phyloP scores from a whole-genome alignment of 30 jellyfish, hydroid and myxozoan species.

The Aurelia aurita region DNA sequence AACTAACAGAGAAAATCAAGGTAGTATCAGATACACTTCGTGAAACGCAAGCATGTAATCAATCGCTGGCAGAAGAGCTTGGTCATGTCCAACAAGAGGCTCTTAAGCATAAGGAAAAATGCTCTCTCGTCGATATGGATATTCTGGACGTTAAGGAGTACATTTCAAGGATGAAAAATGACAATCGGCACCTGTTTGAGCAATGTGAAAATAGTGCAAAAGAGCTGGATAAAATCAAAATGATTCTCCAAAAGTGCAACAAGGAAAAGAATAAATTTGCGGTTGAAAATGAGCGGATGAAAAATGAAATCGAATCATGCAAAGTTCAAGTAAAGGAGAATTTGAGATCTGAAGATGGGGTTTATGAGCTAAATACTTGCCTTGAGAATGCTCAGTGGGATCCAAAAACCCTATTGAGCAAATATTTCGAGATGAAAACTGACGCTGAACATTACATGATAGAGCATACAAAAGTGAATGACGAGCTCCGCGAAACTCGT shows the following conservation, averaged over 20 bases:
- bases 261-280: background rate
- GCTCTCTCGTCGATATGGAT: background rate
- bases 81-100: background rate
- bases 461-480: background rate
- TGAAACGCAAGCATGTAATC: background rate
- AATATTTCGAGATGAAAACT: background rate
- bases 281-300: background rate
- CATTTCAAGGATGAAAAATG: conserved; percentile 1
- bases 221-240: background rate
- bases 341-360: background rate
- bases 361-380: background rate
- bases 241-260: background rate
- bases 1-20: background rate
- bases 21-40: background rate
- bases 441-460: background rate
- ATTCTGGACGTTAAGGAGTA: background rate
- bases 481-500: background rate
- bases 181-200: background rate
- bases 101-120: background rate
- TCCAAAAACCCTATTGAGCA: background rate
- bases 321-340: background rate
- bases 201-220: background rate
- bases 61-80: background rate
- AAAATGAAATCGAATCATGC: background rate
- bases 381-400: background rate